phyloP scores from a whole-genome alignment of 2,797 vertebrate species.

The Notolabrus celidotus region DNA sequence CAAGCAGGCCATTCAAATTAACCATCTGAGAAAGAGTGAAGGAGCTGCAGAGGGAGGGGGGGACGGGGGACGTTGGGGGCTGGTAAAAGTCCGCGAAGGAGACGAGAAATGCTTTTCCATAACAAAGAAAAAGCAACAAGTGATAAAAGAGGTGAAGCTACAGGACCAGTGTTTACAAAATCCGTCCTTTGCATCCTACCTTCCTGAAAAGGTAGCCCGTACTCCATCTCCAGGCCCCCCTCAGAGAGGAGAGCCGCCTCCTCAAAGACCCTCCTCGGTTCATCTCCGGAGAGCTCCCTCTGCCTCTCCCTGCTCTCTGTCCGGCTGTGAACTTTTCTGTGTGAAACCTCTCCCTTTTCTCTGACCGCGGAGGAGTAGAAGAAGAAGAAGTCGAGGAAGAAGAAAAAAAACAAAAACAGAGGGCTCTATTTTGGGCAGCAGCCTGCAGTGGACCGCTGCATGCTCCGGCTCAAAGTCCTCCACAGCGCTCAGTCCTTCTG shows the following conservation, averaged over 20 bases:
- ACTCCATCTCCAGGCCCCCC: constrained; percentile 88
- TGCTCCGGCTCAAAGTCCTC: constrained; percentile 65
- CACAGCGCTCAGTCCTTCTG: constrained; percentile 52
- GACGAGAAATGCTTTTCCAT: constrained; percentile 26
- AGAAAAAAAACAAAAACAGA: constrained; percentile 11
- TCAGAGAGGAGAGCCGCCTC: constrained; percentile 84
- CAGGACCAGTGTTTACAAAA: not conserved
- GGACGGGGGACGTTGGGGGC: constrained; percentile 52
- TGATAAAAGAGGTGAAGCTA: constrained; percentile 4
- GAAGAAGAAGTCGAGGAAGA: not conserved
- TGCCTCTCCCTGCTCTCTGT: constrained; percentile 49
- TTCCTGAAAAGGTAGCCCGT: constrained; percentile 86
- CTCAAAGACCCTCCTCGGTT: constrained; percentile 82
- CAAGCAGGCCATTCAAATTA: constrained; percentile 85
- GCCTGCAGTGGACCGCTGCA: constrained; percentile 71
- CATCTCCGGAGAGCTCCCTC: constrained; percentile 75
- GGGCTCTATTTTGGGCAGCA: constrained; percentile 79
- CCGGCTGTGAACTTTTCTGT: constrained; percentile 50
- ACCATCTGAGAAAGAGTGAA: constrained; percentile 75
- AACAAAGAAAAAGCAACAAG: constrained; percentile 25
- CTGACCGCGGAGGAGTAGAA: constrained; percentile 46
- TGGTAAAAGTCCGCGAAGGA: constrained; percentile 58
- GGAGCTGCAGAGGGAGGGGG: constrained; percentile 31
- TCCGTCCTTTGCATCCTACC: constrained; percentile 68
- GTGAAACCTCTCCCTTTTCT: constrained; percentile 60